These are phyloP conservation scores for Diorhabda sublineata DNA, from an alignment of 1,140 invertebrate species.

Conservation along the genomic window DNA sequence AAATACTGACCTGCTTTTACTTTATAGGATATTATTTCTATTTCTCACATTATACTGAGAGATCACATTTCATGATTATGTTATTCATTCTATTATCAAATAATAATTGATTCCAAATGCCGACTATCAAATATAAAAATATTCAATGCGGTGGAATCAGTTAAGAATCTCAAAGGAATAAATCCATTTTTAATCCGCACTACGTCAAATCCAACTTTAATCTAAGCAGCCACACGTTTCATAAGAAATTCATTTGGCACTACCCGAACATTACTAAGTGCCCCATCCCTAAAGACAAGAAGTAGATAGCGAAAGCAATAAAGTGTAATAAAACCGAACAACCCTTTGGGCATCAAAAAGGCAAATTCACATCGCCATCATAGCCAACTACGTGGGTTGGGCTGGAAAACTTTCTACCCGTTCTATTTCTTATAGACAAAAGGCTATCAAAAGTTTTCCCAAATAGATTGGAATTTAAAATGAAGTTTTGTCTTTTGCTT, in stretches of 20 bases:
- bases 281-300: background rate
- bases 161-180: too few species aligned
- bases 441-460: conserved; percentile 36
- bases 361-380: conserved; percentile 1
- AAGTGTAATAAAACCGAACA: background rate
- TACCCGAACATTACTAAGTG: background rate
- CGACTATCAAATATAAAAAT: too few species aligned
- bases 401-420: conserved; percentile 9
- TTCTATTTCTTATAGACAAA: conserved; percentile 37
- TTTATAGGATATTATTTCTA: too few species aligned
- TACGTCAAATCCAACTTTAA: too few species aligned
- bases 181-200: too few species aligned
- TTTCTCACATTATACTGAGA: too few species aligned
- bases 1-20: too few species aligned
- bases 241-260: background rate
- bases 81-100: too few species aligned
- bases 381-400: background rate
- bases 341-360: conserved; percentile 1
- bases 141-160: too few species aligned
- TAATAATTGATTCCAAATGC: too few species aligned
- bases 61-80: too few species aligned
- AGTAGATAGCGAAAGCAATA: background rate
- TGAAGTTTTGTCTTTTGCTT: conserved; percentile 29
- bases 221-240: background rate
- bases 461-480: conserved; percentile 39